phyloP scores from a whole-genome alignment of 2,797 vertebrate genomes.

The Monodelphis domestica region DNA sequence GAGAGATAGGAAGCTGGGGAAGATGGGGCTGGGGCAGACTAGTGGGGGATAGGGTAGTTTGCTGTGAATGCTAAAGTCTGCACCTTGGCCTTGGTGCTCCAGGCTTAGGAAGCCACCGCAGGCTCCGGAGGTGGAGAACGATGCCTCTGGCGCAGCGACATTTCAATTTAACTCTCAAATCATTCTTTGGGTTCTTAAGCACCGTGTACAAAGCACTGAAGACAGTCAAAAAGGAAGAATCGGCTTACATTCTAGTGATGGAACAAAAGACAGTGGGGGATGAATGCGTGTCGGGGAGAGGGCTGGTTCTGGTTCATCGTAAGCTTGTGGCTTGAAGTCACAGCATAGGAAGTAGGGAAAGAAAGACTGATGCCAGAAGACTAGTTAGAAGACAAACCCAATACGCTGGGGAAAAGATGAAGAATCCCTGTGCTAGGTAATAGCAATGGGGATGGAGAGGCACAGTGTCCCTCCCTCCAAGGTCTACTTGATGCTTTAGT shows the following conservation, averaged over 20 bases:
- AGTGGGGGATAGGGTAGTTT: too few relatives aligned
- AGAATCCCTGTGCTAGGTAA: background rate
- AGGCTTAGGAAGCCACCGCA: background rate
- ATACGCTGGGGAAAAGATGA: background rate
- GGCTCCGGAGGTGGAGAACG: background rate
- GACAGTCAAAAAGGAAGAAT: background rate
- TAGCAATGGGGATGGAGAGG: background rate
- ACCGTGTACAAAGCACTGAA: background rate
- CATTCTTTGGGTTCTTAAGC: too few relatives aligned
- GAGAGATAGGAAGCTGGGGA: too few relatives aligned
- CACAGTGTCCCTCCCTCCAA: fast-evolving
- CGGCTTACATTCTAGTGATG: background rate
- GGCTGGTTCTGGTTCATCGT: background rate
- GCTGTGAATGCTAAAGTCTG: background rate
- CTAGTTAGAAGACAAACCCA: background rate
- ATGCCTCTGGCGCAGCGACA: too few relatives aligned
- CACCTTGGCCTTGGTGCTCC: background rate
- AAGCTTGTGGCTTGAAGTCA: background rate
- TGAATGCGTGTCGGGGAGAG: background rate
- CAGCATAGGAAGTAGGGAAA: background rate
- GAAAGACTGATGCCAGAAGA: background rate
- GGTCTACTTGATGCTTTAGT: background rate
- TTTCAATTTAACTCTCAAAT: too few relatives aligned
- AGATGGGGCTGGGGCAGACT: too few relatives aligned
- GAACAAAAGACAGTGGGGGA: background rate